These are phyloP conservation scores for Pristis pectinata DNA, from an alignment of 2,797 vertebrate species.

Conservation along the genomic window DNA sequence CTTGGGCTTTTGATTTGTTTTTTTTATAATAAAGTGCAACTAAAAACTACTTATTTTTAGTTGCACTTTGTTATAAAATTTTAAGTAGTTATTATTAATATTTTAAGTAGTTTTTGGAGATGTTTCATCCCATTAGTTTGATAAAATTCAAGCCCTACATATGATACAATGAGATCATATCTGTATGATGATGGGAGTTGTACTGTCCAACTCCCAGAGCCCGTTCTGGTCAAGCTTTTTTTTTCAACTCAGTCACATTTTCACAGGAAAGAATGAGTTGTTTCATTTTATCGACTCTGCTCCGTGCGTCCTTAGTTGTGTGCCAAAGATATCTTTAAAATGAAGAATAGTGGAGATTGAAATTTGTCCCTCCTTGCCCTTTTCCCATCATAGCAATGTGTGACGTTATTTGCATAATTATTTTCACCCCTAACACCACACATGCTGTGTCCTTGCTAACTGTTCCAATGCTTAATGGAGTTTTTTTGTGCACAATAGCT, in stretches of 20 bases:
- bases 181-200: background rate
- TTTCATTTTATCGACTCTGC: background rate
- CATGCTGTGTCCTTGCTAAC: background rate
- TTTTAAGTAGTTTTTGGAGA: no score
- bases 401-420: background rate
- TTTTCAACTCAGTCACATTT: background rate
- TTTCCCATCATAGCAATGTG: background rate
- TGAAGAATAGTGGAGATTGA: background rate
- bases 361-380: background rate
- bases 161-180: background rate
- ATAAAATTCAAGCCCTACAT: no score
- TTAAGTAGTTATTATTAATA: no score
- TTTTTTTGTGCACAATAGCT: background rate
- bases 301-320: background rate
- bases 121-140: no score
- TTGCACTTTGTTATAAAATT: no score
- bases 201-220: background rate
- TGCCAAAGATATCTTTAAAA: background rate
- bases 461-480: background rate
- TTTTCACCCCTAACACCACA: background rate
- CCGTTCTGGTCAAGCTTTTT: background rate
- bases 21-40: no score
- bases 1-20: no score
- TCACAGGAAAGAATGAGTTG: background rate
- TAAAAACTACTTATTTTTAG: no score